Conservation (phyloP, 2,113 vertebrate species). For the Picathartes gymnocephalus region DNA sequence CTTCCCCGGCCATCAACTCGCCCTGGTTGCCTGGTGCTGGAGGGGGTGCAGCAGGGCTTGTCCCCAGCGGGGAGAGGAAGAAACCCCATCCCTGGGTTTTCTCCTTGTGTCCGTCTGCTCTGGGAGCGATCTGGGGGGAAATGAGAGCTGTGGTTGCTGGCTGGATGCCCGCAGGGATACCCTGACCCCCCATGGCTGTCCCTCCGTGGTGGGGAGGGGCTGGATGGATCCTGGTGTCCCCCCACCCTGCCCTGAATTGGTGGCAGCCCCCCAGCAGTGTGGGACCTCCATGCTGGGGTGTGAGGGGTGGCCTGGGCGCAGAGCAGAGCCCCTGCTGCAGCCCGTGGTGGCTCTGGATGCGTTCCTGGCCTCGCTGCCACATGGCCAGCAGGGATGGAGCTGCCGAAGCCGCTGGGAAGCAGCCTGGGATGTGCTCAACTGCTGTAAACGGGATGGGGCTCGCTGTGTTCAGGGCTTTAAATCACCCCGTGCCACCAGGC, state of each 20-base stretch:
- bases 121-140: fast-evolving
- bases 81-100: not conserved
- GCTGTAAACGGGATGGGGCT: not conserved
- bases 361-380: not conserved
- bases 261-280: not conserved
- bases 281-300: not conserved
- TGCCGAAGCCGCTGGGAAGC: not conserved
- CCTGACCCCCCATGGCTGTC: fast-evolving
- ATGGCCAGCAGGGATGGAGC: not conserved
- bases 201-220: fast-evolving
- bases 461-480: not conserved
- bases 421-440: not conserved
- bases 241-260: fast-evolving
- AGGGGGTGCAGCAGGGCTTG: not conserved
- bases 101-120: not conserved
- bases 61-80: not conserved
- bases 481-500: not conserved
- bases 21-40: fast-evolving
- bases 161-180: not conserved
- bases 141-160: not conserved
- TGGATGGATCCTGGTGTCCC: not conserved
- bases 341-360: not conserved
- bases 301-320: not conserved
- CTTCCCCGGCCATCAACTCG: not conserved
- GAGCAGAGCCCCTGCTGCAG: not conserved